phyloP scores from a whole-genome alignment of 2,113 vertebrate genomes.

The Columba janthina region DNA sequence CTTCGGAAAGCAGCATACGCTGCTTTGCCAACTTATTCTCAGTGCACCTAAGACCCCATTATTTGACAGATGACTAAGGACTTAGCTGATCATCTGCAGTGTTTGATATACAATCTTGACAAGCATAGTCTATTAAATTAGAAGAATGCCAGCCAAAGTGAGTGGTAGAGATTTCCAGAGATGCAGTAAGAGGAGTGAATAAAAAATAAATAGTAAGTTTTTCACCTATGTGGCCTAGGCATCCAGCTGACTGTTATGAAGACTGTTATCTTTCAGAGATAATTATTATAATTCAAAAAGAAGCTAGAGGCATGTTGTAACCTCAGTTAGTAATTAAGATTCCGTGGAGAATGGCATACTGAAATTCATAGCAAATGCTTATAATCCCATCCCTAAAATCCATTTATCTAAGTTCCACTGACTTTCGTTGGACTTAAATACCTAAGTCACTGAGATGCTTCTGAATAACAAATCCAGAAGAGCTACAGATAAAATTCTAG shows the following conservation, averaged over 20 bases:
- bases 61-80: slow-evolving; percentile 42
- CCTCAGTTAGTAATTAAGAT: not conserved
- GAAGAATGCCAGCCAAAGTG: not conserved
- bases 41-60: not conserved
- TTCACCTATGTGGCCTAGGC: not conserved
- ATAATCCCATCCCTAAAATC: slow-evolving; percentile 22
- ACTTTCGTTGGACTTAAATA: not conserved
- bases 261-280: not conserved
- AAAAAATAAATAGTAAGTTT: not conserved
- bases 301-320: not conserved
- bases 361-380: not conserved
- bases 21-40: slow-evolving; percentile 12
- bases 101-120: slow-evolving; percentile 30
- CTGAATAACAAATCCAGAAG: not conserved
- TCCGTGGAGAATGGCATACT: not conserved
- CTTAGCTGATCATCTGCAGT: slow-evolving; percentile 15
- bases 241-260: not conserved
- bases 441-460: not conserved
- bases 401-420: slow-evolving; percentile 15
- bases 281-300: not conserved
- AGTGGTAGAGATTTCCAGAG: not conserved
- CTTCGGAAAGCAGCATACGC: not conserved
- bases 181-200: not conserved
- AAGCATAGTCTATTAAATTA: slow-evolving; percentile 45
- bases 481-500: not conserved